Base-by-base conservation (phyloP, 2,113 vertebrate species). In the Hyla sarda region DNA sequence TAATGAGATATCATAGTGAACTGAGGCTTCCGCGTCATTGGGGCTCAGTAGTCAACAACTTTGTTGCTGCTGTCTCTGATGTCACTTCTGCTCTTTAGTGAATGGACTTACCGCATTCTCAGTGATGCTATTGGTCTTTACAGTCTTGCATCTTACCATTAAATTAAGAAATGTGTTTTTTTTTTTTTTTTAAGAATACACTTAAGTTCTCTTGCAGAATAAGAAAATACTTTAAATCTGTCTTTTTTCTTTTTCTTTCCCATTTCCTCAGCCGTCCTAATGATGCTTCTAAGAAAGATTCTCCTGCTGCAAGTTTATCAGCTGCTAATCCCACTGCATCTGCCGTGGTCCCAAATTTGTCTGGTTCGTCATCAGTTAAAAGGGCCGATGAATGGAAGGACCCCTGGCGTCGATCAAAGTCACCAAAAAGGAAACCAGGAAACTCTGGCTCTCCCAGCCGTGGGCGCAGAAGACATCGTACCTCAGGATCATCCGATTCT, bases 351-450 rank as follows among this genome's bases (percentile, higher is more conserved):
- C 12, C 52, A 3, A 69, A 34, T 69, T 21, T 37, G 14, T 69
- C 32, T 48, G 85, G 89, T 0, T 84, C 91, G 0, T 50, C 93
- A 0, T 91, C 92, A 34, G 94, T 96, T 1, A 97, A 98, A 89
- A 92, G 97, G 1, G 97, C 98, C 0, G 98, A 99, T 3, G 98
- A 99, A 81, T 99, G 98, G 98, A 98, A 99, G 89, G 98, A 99
- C 75, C 98, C 98, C 0, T 99, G 98, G 98, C 97, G 97, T 73
- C 96, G 98, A 91, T 99, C 98, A 74, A 99, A 99, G 88, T 99
- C 98, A 1, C 98, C 98, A n/a, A 94, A 97, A 75, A 97, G 97
- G 93, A 97, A 97, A 0, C 92, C 96, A 0, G 96, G 96, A 0
- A 47, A 96, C 47, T 96, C 95, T 0, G 90, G 94, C 3, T 99